Base-by-base conservation (phyloP, 1,140 invertebrate species). In the Drosophila novamexicana region DNA sequence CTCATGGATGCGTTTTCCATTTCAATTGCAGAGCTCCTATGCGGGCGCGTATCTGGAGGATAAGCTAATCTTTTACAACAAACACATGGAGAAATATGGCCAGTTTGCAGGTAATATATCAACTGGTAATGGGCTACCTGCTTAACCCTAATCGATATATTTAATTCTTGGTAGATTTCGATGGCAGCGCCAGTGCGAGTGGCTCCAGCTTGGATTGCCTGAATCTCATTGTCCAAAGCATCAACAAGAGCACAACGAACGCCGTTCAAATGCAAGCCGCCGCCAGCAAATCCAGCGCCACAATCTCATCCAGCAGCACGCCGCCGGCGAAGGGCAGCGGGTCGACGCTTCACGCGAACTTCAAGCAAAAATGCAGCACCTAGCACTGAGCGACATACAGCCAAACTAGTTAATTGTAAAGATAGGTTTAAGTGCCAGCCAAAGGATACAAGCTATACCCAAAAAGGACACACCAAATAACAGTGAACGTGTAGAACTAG, bases 171-270 rank as follows among this genome's bases (percentile, higher is more conserved):
- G 44, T 53, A 82, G 72, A 71, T 12, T 78, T 59, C 18, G 56
- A 64, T n/a, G 79, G 70, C 56, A n/a, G 77, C 84, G 54, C 77
- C 49, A 81, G 71, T 75, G 66, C 79, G 29, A 91, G 93, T 65
- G 91, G 93, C 18, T 95, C 94, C 37, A 95, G 94, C 65, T 81
- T 95, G 74, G 95, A 95, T 75, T 95, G 94, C 47, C 93, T 95
- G 0, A 95, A 93, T 86, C 93, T 95, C 71, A 95, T 95, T 70
- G 95, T 95, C n/a, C 95, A 95, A 90, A 95, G 94, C 85, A 95
- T 95, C 66, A 94, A 93, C 65, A 92, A 82, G 62, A 89, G 70
- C 73, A 75, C 81, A 12, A 79, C 80, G 32, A 74, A 40, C 53
- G 64, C 77, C 16, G 47, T 61, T 49, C 66, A 73, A 34, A 65